Conservation (phyloP, 1,140 invertebrate genomes). For the Trinorchestia longiramus region DNA sequence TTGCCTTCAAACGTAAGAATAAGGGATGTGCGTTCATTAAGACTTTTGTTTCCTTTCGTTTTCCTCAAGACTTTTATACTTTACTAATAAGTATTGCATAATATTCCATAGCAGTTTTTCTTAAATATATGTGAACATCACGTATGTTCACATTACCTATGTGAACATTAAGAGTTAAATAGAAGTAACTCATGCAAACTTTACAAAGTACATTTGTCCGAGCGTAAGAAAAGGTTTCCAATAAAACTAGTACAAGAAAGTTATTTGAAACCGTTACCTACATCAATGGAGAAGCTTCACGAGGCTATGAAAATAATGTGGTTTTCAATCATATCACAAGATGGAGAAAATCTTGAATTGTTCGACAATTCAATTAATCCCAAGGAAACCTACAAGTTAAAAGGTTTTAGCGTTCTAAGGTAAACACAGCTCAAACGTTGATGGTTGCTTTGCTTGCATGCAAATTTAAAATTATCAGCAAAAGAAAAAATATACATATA, state of each 20-base stretch:
- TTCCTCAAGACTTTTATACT: neutral
- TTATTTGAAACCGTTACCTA: neutral
- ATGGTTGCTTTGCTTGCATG: neutral
- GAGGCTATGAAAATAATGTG: too few relatives aligned
- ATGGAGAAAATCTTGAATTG: neutral
- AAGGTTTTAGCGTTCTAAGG: neutral
- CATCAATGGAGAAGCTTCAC: neutral
- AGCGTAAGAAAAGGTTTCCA: neutral
- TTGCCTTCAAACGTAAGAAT: neutral
- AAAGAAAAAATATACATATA: neutral
- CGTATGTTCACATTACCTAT: too few relatives aligned
- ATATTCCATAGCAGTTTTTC: neutral
- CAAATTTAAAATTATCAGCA: neutral
- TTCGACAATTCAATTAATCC: neutral
- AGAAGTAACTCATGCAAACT: neutral
- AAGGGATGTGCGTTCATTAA: neutral
- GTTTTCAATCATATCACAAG: neutral
- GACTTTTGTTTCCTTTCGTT: neutral
- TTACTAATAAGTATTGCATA: neutral
- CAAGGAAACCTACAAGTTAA: neutral
- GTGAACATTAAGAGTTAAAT: neutral
- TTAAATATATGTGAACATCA: too few relatives aligned
- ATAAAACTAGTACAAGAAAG: neutral
- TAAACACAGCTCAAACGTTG: too few relatives aligned
- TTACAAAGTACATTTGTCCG: neutral